Evolutionary conservation across 2,888 invertebrate species (phyloP).

Genomic region (Dasypolia templi): DNA sequence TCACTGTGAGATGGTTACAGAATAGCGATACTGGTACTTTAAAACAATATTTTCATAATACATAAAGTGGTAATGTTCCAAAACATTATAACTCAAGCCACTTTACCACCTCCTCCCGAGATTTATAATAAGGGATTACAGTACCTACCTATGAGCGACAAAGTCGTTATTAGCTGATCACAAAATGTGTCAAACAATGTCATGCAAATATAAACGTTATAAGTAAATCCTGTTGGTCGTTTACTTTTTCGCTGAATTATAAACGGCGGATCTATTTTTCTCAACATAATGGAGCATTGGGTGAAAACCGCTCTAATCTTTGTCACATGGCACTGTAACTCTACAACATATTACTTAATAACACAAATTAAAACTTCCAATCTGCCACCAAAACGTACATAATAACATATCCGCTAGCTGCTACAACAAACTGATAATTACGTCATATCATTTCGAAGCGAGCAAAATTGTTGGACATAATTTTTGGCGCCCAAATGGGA

Average conservation of each 20-base stretch:
- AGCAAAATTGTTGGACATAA: constrained; percentile 71
- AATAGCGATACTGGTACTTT: too few relatives aligned
- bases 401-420: constrained; percentile 25
- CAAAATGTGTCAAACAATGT: background rate
- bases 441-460: constrained; percentile 57
- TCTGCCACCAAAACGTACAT: constrained; percentile 27
- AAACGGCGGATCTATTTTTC: background rate
- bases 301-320: background rate
- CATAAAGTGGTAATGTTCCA: too few relatives aligned
- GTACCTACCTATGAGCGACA: background rate
- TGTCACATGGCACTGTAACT: background rate
- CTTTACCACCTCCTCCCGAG: background rate
- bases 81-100: background rate
- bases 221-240: background rate
- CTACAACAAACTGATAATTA: constrained; percentile 50
- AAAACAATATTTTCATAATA: too few relatives aligned
- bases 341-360: constrained; percentile 15
- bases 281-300: background rate
- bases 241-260: background rate
- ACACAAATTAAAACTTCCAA: constrained; percentile 24
- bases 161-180: background rate
- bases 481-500: constrained; percentile 74
- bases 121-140: background rate
- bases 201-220: background rate
- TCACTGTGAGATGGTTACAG: too few relatives aligned